Percentiles rank a stretch among this genome's conserved stretches.
Conservation (phyloP, 2,797 vertebrate species). For the Danio jaintianensis region DNA sequence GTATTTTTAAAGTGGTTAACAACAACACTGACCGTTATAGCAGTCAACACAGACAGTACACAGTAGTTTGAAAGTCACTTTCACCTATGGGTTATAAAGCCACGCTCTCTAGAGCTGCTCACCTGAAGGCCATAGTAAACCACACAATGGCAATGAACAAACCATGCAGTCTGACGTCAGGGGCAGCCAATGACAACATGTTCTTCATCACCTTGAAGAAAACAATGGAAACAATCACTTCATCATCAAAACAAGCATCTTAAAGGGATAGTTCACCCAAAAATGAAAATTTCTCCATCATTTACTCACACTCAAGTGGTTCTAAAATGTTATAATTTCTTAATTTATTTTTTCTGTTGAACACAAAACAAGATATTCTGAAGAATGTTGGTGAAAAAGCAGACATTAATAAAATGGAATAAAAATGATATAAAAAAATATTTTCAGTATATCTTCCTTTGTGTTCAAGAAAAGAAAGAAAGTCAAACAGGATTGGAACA, state of each 20-base stretch:
- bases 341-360: too few relatives aligned
- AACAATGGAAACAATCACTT: conserved; percentile 33
- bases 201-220: conserved; percentile 90
- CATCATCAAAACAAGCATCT: background rate
- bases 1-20: too few relatives aligned
- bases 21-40: too few relatives aligned
- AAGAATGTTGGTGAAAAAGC: too few relatives aligned
- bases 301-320: too few relatives aligned
- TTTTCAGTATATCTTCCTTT: too few relatives aligned
- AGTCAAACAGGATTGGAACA: too few relatives aligned
- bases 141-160: conserved; percentile 93
- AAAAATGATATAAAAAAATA: too few relatives aligned
- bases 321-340: too few relatives aligned
- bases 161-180: conserved; percentile 89
- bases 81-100: background rate
- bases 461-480: too few relatives aligned
- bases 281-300: background rate
- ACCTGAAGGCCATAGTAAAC: conserved; percentile 98
- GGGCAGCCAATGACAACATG: conserved; percentile 87
- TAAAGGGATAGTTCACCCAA: background rate
- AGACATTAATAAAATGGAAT: too few relatives aligned
- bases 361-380: too few relatives aligned
- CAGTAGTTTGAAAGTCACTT: background rate
- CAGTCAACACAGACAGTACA: background rate
- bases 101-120: conserved; percentile 42